These are phyloP conservation scores for Urechis unicinctus DNA, from an alignment of 2,888 invertebrate genomes.

Conservation along the genomic window DNA sequence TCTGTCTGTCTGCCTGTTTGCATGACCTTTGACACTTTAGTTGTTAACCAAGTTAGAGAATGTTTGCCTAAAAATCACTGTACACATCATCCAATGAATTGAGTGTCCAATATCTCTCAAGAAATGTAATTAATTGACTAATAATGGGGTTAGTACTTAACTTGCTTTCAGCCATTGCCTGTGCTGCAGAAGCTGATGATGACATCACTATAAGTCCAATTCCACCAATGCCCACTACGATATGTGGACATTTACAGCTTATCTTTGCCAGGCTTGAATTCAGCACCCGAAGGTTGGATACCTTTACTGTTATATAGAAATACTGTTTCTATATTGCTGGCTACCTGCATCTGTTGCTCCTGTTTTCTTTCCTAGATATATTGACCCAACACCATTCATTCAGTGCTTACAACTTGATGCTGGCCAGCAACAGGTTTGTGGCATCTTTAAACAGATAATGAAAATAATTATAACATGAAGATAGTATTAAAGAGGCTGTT, in stretches of 20 bases:
- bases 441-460: background rate
- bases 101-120: no score
- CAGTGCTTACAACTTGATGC: slow-evolving; percentile 58
- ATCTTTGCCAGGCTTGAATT: slow-evolving; percentile 60
- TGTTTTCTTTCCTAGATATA: slow-evolving; percentile 27
- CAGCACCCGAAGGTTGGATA: slow-evolving; percentile 51
- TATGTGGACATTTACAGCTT: slow-evolving; percentile 57
- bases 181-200: no score
- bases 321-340: no score
- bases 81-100: no score
- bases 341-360: background rate
- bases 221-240: slow-evolving; percentile 26
- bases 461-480: background rate
- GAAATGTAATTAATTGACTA: no score
- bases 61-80: no score
- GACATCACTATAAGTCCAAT: background rate
- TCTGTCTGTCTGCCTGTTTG: no score
- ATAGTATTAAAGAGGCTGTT: no score
- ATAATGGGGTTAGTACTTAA: no score
- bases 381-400: slow-evolving; percentile 59
- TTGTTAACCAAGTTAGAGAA: no score
- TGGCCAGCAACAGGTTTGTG: slow-evolving; percentile 54
- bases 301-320: background rate
- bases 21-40: no score
- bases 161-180: no score